phyloP scores from a whole-genome alignment of 2,113 vertebrate genomes.

The Otus sunia region DNA sequence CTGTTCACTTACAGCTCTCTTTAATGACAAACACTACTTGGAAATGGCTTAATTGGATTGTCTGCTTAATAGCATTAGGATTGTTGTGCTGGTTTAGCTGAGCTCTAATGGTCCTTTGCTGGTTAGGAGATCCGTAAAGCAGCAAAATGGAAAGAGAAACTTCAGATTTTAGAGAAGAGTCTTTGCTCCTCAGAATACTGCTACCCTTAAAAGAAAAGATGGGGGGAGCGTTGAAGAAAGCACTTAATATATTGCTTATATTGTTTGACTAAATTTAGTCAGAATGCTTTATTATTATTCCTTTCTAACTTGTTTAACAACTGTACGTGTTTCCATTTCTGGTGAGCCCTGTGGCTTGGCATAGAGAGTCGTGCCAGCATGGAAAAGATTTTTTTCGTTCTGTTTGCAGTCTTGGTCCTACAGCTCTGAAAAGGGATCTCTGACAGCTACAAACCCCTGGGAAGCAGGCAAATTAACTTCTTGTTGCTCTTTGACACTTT shows the following conservation, averaged over 20 bases:
- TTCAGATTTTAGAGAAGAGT: not conserved
- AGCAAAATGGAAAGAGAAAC: not conserved
- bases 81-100: slow-evolving; percentile 43
- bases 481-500: not conserved
- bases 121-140: slow-evolving; percentile 34
- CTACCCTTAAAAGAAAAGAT: not conserved
- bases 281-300: not conserved
- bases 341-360: not conserved
- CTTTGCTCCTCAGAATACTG: not conserved
- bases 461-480: not conserved
- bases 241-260: not conserved
- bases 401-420: not conserved
- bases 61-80: slow-evolving; percentile 64
- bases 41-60: slow-evolving; percentile 70
- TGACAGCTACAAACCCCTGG: not conserved
- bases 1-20: slow-evolving; percentile 53
- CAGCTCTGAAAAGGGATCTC: not conserved
- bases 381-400: not conserved
- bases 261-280: not conserved
- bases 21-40: slow-evolving; percentile 66
- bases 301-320: not conserved
- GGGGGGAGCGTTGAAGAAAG: not conserved
- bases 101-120: slow-evolving; percentile 43
- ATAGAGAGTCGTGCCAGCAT: not conserved
- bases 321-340: not conserved